Base-by-base conservation (phyloP, 2,113 vertebrate species). In the Nipponia nippon region DNA sequence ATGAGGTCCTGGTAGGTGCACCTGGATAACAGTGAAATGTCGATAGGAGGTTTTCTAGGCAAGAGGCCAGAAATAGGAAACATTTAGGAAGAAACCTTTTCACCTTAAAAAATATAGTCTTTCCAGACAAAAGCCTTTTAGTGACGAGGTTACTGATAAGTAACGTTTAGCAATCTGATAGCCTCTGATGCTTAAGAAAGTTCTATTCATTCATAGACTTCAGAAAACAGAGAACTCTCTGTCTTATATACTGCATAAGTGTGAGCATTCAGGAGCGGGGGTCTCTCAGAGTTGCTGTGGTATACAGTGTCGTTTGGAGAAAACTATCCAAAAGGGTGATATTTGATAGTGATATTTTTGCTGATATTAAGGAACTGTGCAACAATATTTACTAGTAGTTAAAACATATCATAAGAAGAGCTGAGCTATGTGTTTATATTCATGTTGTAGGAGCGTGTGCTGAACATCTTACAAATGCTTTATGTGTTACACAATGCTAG, bases 381-480 rank as follows among this genome's bases (percentile, higher is more conserved):
- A 63, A 27, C 53, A 38, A 3, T 77, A 46, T 83, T 79, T 86
- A n/a, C 58, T 81, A 75, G 55, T 14, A 46, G 23, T 32, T 80
- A 58, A 23, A 81, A 71, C 7, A 2, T 34, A 10, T 7, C 5
- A 1, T 72, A 42, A 62, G 62, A 50, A 62, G 30, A 81, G 25
- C 53, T 83, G 67, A 73, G 83, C 50, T 73, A 2, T 25, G 18
- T 85, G 59, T 84, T 95, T 61, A 42, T 83, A 20, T 53, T 84
- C 13, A 0, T 65, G 44, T 49, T 83, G 53, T n/a, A 89, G 67
- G 71, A 87, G 71, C 3, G 2, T 83, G 59, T 86, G 76, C 69
- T 89, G 53, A 90, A 83, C 38, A 32, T 70, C 76, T 77, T 92
- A 89, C 91, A 83, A 89, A 83, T 78, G 59, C 42, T 80, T 49